Evolutionary conservation across 2,113 vertebrate species (phyloP).

Genomic region (Tichodroma muraria): DNA sequence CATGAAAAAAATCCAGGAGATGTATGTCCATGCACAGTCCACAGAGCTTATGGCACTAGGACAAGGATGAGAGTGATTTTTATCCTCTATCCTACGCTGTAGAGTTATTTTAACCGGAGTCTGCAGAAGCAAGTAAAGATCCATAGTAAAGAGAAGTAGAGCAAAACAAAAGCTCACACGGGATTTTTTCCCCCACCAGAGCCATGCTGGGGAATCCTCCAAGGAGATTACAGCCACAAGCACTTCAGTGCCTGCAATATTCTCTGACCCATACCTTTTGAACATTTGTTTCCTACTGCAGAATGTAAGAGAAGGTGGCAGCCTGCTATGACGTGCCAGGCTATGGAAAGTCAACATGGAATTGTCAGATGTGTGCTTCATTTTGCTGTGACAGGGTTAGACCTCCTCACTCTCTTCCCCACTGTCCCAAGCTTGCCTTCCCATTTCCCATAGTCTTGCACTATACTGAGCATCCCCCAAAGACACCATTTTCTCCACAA

Average conservation of each 20-base stretch:
- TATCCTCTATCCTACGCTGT: fast-evolving
- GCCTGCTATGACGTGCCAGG: fast-evolving
- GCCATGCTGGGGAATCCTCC: background rate
- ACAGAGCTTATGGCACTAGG: background rate
- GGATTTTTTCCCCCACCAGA: background rate
- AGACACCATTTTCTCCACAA: background rate
- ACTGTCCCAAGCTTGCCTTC: background rate
- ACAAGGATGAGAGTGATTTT: background rate
- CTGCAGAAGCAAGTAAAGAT: background rate
- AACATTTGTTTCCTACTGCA: background rate
- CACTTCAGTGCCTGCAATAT: background rate
- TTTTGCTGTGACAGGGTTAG: background rate
- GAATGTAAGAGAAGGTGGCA: background rate
- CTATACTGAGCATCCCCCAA: background rate
- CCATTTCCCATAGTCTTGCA: background rate
- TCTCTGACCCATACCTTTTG: background rate
- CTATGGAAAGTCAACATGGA: background rate
- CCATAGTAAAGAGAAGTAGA: background rate
- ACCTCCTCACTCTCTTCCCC: background rate
- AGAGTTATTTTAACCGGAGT: background rate
- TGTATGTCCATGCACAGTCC: fast-evolving
- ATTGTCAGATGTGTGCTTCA: background rate
- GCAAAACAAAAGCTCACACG: background rate
- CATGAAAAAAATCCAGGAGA: background rate
- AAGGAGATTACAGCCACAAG: background rate